A percentile compares a stretch with the other conserved stretches of the same genome.
phyloP scores from a whole-genome alignment of 2,797 vertebrate genomes.

The Clarias laeviceps region DNA sequence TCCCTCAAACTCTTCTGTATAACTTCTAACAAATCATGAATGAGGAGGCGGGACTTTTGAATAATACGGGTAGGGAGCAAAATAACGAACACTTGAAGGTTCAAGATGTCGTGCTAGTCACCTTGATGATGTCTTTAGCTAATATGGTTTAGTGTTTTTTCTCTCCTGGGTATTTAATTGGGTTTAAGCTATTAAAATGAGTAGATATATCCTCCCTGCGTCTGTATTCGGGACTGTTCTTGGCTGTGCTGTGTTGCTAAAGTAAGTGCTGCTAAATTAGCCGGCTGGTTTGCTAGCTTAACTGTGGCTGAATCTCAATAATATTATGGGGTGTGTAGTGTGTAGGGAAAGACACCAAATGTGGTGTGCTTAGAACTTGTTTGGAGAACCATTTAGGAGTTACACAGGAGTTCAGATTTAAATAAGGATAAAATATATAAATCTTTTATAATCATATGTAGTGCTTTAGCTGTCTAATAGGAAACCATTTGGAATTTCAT shows the following conservation, averaged over 20 bases:
- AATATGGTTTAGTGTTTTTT: not conserved
- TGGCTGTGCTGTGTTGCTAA: conserved; percentile 73
- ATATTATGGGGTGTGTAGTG: not conserved
- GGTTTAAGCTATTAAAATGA: conserved; percentile 61
- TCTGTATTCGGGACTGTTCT: conserved; percentile 72
- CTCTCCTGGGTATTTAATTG: not conserved
- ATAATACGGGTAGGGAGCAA: not conserved
- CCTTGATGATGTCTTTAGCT: conserved; percentile 9
- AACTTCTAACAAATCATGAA: not conserved
- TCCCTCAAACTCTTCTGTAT: fast-evolving
- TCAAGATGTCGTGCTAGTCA: not conserved
- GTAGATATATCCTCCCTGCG: conserved; percentile 71
- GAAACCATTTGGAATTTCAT: not conserved
- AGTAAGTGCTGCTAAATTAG: conserved; percentile 68
- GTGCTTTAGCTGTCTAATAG: not conserved
- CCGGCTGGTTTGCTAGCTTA: not conserved
- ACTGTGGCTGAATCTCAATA: not conserved
- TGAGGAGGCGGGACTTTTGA: not conserved
- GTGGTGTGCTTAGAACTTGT: not conserved
- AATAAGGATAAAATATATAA: not conserved
- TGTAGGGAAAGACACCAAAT: not conserved
- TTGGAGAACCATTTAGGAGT: not conserved
- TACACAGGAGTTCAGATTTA: not conserved
- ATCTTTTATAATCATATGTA: not conserved
- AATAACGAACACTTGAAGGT: not conserved